Base-by-base conservation (phyloP, 2,797 vertebrate genomes). In the Podarcis lilfordi region DNA sequence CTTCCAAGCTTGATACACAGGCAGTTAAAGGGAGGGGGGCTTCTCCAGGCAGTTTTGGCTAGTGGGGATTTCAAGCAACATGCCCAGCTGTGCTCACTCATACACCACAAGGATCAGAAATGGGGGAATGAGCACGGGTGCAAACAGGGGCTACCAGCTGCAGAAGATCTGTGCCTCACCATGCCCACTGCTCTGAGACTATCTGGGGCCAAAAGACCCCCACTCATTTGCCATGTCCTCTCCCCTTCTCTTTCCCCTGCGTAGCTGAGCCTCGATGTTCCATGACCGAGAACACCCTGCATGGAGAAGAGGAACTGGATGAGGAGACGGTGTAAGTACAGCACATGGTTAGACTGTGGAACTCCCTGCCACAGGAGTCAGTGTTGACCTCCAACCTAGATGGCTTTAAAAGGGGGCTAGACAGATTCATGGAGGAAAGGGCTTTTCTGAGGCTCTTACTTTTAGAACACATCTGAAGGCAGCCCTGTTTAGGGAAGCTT, bases 281-380 rank as follows among this genome's bases (percentile, higher is more conserved):
- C 59, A 3, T 68, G 61, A 81, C n/a, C 4, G 88, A 89, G 4
- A 50, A 27, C 59, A 0, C 64, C 78, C 23, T 5, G 13, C 82
- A 29, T 43, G 71, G 43, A 35, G 88, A 89, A 0, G 88, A 89
- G 32, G 88, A 89, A 13, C 78, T 89, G 84, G 88, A 89, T 3
- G 40, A 89, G 61, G 88, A 89, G 83, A 89, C 88, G 0, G 8
- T 81, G 88, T 89, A 69, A 86, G 84, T 43, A n/a, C 25, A 15
- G 25, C 13, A 0, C 4, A n/a, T 59, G 55, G 25, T 25, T 17
- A 21, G 79, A 25, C 66, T 25, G 29, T 25, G 29, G 29, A 69
- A 69, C 66, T 25, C 23, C 66, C 66, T 69, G 27, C 66, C 66
- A 69, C 29, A 29, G 9, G 29, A 55, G 50, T 13, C 3, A 55